Base-by-base conservation (phyloP, 2,888 invertebrate species). In the Helobdella robusta region DNA sequence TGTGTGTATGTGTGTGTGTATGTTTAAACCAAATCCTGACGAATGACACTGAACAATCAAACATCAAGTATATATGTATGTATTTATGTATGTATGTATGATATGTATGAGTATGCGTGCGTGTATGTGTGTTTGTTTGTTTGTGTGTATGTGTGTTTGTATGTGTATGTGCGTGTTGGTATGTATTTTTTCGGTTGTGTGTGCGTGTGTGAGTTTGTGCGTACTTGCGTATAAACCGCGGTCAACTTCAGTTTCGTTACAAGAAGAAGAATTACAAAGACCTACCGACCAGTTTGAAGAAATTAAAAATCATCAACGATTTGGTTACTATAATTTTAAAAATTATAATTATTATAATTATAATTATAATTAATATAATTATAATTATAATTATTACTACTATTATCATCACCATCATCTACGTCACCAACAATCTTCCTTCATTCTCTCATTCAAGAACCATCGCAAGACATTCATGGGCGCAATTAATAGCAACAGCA, bases 241-340 rank as follows among this genome's bases (percentile, higher is more conserved):
- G 11, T 40, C n/a, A 15, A n/a, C 34, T 32, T 28, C 50, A 62
- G 62, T 62, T 62, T 44, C 48, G 62, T 11, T 62, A 62, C 35
- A 62, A 62, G 34, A 46, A 50, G 50, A 62, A 62, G 44, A 20
- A 32, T 23, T 62, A 62, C 50, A 62, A 62, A 62, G 34, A 62
- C 30, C 50, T 62, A 18, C 62, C 62, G 2, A 15, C 23, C 11
- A 62, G 34, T n/a, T n/a, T 50, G 20, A 62, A 46, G 48, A 62
- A 62, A 20, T 32, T 62, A 18, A 62, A 62, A 30, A 23, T 23
- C 48, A 1, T 62, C 62, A 62, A 62, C 32, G 62, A 62, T n/a
- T 6, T 30, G 32, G 62, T 62, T 25, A 46, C 15, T 52, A 25
- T 23, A 3, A 52, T 25, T 23, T 52, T 52, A 40, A 8, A 11